Conservation (phyloP, 2,113 vertebrate genomes). For the Pomatorhinus ruficollis region DNA sequence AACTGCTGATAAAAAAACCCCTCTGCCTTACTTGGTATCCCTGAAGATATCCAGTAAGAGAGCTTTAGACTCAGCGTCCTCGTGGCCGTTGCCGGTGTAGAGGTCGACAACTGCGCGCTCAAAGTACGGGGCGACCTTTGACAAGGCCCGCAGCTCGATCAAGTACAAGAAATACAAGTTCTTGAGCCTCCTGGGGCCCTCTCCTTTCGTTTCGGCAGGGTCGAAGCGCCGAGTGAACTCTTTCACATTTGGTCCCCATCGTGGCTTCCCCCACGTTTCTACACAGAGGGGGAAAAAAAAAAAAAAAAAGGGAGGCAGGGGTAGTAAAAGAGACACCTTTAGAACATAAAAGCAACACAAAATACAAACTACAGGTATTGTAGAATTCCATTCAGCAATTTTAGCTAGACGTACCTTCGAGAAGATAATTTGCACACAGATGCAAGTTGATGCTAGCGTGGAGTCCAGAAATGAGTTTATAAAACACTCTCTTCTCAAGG, state of each 20-base stretch:
- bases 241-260: slow-evolving; percentile 89
- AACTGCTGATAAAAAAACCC: not conserved
- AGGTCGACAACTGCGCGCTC: slow-evolving; percentile 89
- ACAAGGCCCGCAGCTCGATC: slow-evolving; percentile 93
- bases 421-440: slow-evolving; percentile 89
- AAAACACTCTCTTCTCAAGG: slow-evolving; percentile 96
- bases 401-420: slow-evolving; percentile 81
- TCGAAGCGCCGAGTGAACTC: slow-evolving; percentile 91
- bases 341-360: not conserved
- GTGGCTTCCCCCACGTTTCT: slow-evolving; percentile 90
- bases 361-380: not conserved
- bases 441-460: slow-evolving; percentile 98
- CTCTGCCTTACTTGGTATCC: slow-evolving; percentile 84
- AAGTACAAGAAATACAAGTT: slow-evolving; percentile 96
- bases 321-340: not conserved
- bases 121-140: slow-evolving; percentile 92
- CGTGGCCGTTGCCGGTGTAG: slow-evolving; percentile 87
- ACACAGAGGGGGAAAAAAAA: not conserved
- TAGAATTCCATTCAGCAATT: not conserved
- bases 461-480: slow-evolving; percentile 94
- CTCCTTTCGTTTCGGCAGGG: slow-evolving; percentile 87
- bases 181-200: slow-evolving; percentile 91
- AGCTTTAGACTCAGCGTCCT: slow-evolving; percentile 87
- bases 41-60: slow-evolving; percentile 87
- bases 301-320: not conserved